These are phyloP conservation scores for Rotaria macrura DNA, from an alignment of 2,888 invertebrate species.

Conservation along the genomic window DNA sequence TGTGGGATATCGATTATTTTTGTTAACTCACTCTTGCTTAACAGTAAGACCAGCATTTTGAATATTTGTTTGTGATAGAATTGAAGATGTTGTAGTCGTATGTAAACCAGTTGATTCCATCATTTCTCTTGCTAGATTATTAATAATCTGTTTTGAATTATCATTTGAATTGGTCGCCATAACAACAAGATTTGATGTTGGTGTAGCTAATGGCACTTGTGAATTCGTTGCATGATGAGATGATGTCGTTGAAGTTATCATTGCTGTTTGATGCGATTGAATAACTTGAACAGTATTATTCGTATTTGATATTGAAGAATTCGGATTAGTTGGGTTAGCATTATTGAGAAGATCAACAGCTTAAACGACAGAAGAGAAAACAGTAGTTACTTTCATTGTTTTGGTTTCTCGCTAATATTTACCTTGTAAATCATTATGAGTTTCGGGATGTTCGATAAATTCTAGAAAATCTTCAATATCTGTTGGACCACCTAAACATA, in stretches of 20 bases:
- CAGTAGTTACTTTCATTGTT: too few relatives aligned
- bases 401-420: neutral
- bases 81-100: neutral
- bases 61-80: neutral
- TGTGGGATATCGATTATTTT: too few relatives aligned
- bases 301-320: neutral
- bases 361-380: neutral
- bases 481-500: neutral
- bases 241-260: neutral
- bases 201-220: neutral
- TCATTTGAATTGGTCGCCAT: neutral
- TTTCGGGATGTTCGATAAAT: constrained; percentile 16
- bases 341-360: constrained; percentile 20
- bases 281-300: neutral
- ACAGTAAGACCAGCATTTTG: neutral
- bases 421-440: constrained; percentile 17
- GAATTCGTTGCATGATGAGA: neutral
- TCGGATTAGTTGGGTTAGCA: neutral
- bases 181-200: constrained; percentile 3
- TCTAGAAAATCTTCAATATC: constrained; percentile 22
- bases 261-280: constrained; percentile 8
- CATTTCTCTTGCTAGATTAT: constrained; percentile 15
- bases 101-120: constrained; percentile 22
- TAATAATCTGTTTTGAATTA: constrained; percentile 15
- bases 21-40: neutral